Evolutionary conservation across 2,888 invertebrate genomes (phyloP), one percentile per base, ranked within the genome.

Genomic region (Thera obeliscata): DNA sequence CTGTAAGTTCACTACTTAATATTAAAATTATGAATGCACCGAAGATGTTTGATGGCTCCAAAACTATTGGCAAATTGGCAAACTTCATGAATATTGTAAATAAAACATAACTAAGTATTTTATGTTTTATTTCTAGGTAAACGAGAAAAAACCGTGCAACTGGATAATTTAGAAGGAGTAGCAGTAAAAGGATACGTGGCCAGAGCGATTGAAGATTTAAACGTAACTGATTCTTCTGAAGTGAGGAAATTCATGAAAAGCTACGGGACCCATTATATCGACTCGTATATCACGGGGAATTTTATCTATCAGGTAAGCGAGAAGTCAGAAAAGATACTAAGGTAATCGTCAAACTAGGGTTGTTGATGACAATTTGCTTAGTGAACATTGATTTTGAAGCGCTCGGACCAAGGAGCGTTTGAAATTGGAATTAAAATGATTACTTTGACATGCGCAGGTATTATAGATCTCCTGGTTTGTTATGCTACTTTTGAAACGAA

Each of bases 221-320:
- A 95, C 74, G 89, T 95, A 7, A 96, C 96, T 43, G 96, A 97
- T 81, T 93, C 95, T 0, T 94, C 95, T 0, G 96, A 96, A 72
- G 95, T 97, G 0, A 94, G 97, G 49, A 94, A 95, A 76, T 98
- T 98, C 81, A 97, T 97, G 90, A 96, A 95, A 81, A 96, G 96
- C 78, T 97, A 97, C 77, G 98, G 98, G 58, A 97, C 97, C 5
- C 98, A 98, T 88, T 98, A 97, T 78, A 97, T 98, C 61, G 95
- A 97, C 71, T 97, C 97, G 0, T 98, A 96, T 84, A 95, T 96
- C 5, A 98, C 97, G 0, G 98, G 98, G 8, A 97, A 98, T 85
- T 96, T 97, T 48, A 94, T 98, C 73, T 98, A 97, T 88, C 97
- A 98, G 96, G 97, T 66, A 7, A 56, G 55, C 9, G 8, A 11